Evolutionary conservation across 1,140 invertebrate species (phyloP).

Genomic region (Bathynomus jamesi): DNA sequence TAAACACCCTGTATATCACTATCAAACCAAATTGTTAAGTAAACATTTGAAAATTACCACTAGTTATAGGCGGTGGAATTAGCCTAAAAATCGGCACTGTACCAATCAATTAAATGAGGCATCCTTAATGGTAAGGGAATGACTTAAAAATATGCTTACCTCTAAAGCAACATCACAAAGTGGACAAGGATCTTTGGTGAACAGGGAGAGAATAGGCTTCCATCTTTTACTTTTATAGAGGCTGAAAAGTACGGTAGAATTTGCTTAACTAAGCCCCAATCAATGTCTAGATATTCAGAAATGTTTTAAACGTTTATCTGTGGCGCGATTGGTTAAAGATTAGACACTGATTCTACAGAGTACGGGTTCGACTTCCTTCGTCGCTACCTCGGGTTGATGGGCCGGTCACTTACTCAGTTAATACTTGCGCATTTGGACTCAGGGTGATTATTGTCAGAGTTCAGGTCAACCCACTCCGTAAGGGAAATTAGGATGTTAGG

Average conservation of each 20-base stretch:
- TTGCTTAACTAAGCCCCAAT: not conserved
- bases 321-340: not conserved
- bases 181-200: slow-evolving; percentile 69
- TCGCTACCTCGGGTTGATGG: too few relatives aligned
- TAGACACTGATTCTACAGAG: not conserved
- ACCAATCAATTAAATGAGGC: not conserved
- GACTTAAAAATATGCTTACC: slow-evolving; percentile 12
- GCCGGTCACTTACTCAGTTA: too few relatives aligned
- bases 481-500: too few relatives aligned
- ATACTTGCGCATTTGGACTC: too few relatives aligned
- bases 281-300: not conserved
- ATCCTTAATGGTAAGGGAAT: not conserved
- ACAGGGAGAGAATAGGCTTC: slow-evolving; percentile 56
- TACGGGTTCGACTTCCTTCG: not conserved
- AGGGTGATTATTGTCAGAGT: too few relatives aligned
- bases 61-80: too few relatives aligned
- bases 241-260: slow-evolving; percentile 5
- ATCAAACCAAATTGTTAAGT: too few relatives aligned
- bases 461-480: too few relatives aligned
- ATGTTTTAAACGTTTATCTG: not conserved
- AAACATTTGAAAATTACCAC: too few relatives aligned
- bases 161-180: slow-evolving; percentile 71
- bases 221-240: slow-evolving; percentile 3
- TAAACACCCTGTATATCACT: too few relatives aligned
- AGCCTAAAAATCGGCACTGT: too few relatives aligned